Evolutionary conservation across 1,140 invertebrate species (phyloP), one percentile per base, ranked within the genome.

Genomic region (Ectropis grisescens): DNA sequence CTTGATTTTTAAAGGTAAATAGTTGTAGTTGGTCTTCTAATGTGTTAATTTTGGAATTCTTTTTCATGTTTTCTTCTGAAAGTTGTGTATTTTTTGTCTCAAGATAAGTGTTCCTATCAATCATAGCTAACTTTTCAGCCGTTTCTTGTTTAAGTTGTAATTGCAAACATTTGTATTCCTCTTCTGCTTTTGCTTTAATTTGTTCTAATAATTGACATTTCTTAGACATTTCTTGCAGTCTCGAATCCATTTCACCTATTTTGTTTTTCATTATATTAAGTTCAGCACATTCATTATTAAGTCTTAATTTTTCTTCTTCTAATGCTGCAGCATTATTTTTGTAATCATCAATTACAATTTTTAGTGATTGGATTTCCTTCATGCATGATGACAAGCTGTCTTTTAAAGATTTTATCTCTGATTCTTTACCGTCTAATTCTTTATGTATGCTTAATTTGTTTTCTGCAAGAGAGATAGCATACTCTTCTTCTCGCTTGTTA

Each of bases 381-480:
- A 82, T 59, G 38, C 61, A 60, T 12, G 48, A 35, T 15, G 70
- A 46, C 47, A 86, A 80, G 33, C 69, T 67, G 46, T 75, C 55
- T 50, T 82, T 85, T 8, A 86, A 49, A 8, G 69, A 60, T 59
- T 80, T 88, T 6, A 92, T 89, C 78, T 92, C 89, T 8, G 84
- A 80, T 65, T 92, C 91, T 66, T 92, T 91, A 29, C 83, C 85
- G 64, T 92, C 88, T n/a, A 93, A 60, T 78, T 93, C 89, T 46
- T 88, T 87, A 66, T 93, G 91, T 45, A 94, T 89, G 8, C 90
- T 88, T 49, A 91, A 83, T 79, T 94, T 94, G 46, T 91, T 93
- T 82, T 93, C 90, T 8, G 92, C 92, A 35, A 93, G 66, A 2
- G 90, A 89, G 45, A 93, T 82, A 6, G 88, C 88, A 51, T 90